Evolutionary conservation across 2,797 vertebrate species (phyloP).

Genomic region (Odontamblyopus lacepedii): DNA sequence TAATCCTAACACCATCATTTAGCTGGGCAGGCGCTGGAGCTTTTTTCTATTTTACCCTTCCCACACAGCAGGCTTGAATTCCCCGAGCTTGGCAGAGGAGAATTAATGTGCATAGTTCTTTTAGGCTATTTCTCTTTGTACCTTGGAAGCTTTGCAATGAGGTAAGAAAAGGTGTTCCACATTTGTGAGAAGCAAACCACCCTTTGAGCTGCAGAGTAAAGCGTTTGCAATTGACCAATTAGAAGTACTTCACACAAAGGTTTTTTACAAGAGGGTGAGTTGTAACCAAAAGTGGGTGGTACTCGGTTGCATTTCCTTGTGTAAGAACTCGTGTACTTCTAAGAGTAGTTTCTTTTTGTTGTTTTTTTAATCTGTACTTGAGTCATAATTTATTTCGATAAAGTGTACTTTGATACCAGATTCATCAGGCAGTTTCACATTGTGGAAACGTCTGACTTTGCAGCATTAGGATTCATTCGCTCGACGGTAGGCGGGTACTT

Average conservation of each 20-base stretch:
- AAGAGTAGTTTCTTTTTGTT: no score
- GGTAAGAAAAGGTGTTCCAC: constrained; percentile 52
- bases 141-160: constrained; percentile 38
- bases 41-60: constrained; percentile 55
- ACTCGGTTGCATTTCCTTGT: not conserved
- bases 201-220: not conserved
- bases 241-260: not conserved
- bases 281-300: not conserved
- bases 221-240: not conserved
- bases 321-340: not conserved
- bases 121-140: constrained; percentile 42
- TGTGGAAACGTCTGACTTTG: no score
- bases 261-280: not conserved
- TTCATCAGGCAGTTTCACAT: no score
- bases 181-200: constrained; percentile 17
- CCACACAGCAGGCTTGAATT: constrained; percentile 62
- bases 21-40: constrained; percentile 67
- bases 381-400: no score
- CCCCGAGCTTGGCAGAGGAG: constrained; percentile 61
- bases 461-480: no score
- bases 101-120: constrained; percentile 60
- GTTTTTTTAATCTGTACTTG: no score
- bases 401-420: no score
- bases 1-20: constrained; percentile 83
- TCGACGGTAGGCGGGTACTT: no score